Evolutionary conservation across 2,113 vertebrate genomes (phyloP), one percentile per base, ranked within the genome.

Genomic region (Hemichromis elongatus): DNA sequence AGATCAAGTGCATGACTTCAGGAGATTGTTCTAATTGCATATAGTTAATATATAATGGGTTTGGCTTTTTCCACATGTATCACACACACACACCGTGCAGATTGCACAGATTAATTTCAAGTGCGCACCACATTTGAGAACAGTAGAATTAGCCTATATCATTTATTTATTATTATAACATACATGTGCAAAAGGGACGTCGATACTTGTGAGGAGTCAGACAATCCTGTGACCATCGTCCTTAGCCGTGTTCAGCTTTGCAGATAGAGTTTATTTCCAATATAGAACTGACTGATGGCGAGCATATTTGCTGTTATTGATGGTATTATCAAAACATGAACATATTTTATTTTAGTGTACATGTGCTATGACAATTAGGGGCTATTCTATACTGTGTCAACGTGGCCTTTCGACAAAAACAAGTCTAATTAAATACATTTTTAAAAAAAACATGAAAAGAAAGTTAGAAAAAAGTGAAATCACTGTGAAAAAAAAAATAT

Each of bases 21-120:
- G 30, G 87, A 81, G 26, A 82, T 85, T 82, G 19, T 53, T 86
- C 55, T 83, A 87, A 89, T 86, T 92, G 80, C 84, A 66, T 86
- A 19, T 77, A 66, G 37, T 91, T 86, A 82, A 37, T 73, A 88
- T 81, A 47, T 68, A 88, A 37, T 7, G 13, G 21, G 21, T 37
- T 61, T n/a, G n/a, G n/a, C 78, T 47, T 42, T 21, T 11, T 79
- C 19, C 11, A 87, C 73, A 68, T 21, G 55, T 45, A 61, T 87
- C 68, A 77, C 63, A 42, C 37, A 42, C 37, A 42, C 37, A 16
- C 12, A 68, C 9, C 10, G 56, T 9, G 9, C 6, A 47, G 70
- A 37, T 28, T 79, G 35, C 30, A 55, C 47, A 56, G 18, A 35
- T 56, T 57, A 61, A 82, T 70, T 54, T 40, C 2, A n/a, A 18